These are phyloP conservation scores for Pachyramphus minor DNA, from an alignment of 2,113 vertebrate genomes.

Conservation along the genomic window DNA sequence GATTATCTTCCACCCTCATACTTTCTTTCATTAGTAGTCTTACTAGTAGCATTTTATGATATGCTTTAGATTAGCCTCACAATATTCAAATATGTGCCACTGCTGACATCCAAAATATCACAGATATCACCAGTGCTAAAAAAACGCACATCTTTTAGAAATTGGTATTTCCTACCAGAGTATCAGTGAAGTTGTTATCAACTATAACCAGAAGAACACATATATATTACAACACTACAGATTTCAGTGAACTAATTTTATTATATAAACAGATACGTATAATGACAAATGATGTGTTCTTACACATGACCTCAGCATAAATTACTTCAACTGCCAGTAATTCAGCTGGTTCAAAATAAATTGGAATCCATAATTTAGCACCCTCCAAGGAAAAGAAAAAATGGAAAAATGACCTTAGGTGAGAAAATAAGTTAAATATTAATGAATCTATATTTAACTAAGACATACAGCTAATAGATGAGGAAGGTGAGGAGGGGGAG, in stretches of 20 bases:
- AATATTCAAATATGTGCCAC: not conserved
- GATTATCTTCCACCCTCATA: not conserved
- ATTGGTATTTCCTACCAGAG: not conserved
- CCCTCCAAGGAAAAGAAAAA: not conserved
- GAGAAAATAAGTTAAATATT: conserved; percentile 4
- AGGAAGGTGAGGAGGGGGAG: not conserved
- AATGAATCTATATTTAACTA: not conserved
- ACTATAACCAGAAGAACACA: not conserved
- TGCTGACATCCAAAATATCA: not conserved
- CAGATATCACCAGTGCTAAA: not conserved
- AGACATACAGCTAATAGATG: not conserved
- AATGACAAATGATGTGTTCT: not conserved
- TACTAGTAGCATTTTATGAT: not conserved
- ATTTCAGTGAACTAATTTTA: not conserved
- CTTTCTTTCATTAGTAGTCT: not conserved
- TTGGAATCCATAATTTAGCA: not conserved
- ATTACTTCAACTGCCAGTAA: not conserved
- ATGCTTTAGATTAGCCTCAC: not conserved
- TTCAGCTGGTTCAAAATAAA: not conserved
- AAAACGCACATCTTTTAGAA: not conserved
- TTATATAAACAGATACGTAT: not conserved
- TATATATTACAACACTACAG: not conserved
- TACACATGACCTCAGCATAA: not conserved
- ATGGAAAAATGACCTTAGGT: not conserved
- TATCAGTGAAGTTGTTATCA: not conserved